phyloP scores from a whole-genome alignment of 2,888 invertebrate species.

The Cremastinae sp. region DNA sequence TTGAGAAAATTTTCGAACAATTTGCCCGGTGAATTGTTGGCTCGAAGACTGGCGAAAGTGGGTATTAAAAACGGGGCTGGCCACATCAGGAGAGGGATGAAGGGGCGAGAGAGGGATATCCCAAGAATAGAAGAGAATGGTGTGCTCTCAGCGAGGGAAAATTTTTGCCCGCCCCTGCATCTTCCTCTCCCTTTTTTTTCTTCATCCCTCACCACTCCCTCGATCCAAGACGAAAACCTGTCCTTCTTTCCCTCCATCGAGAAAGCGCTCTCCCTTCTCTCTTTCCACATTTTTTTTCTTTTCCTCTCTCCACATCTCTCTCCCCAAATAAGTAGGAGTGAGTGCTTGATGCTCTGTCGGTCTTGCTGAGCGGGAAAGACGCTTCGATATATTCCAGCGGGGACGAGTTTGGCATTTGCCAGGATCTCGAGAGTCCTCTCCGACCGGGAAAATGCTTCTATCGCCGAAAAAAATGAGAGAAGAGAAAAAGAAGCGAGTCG shows the following conservation, averaged over 20 bases:
- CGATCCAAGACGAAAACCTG: slow-evolving; percentile 44
- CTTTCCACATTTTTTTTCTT: slow-evolving; percentile 33
- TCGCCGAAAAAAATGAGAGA: slow-evolving; percentile 43
- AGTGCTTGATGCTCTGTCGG: slow-evolving; percentile 57
- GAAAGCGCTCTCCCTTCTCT: slow-evolving; percentile 11
- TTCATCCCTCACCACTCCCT: slow-evolving; percentile 44
- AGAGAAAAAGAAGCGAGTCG: slow-evolving; percentile 20
- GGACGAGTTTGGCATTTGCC: slow-evolving; percentile 72
- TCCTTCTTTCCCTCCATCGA: background rate
- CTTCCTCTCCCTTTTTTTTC: slow-evolving; percentile 37
- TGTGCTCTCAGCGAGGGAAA: slow-evolving; percentile 48
- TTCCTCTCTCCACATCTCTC: slow-evolving; percentile 26
- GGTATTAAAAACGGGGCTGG: slow-evolving; percentile 62
- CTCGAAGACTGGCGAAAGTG: slow-evolving; percentile 57
- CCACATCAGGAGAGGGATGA: slow-evolving; percentile 46
- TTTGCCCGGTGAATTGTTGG: slow-evolving; percentile 57
- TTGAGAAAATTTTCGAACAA: slow-evolving; percentile 62
- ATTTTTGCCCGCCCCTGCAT: slow-evolving; percentile 58
- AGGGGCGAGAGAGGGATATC: slow-evolving; percentile 5
- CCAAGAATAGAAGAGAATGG: slow-evolving; percentile 50
- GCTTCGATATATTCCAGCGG: slow-evolving; percentile 66
- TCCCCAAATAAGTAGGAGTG: slow-evolving; percentile 50
- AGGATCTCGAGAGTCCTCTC: slow-evolving; percentile 67
- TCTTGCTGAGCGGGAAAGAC: slow-evolving; percentile 54
- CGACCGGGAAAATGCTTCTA: slow-evolving; percentile 54